A percentile compares a stretch with the other conserved stretches of the same genome.
Conservation (phyloP, 2,113 vertebrate species). For the Lophotis ruficrista region DNA sequence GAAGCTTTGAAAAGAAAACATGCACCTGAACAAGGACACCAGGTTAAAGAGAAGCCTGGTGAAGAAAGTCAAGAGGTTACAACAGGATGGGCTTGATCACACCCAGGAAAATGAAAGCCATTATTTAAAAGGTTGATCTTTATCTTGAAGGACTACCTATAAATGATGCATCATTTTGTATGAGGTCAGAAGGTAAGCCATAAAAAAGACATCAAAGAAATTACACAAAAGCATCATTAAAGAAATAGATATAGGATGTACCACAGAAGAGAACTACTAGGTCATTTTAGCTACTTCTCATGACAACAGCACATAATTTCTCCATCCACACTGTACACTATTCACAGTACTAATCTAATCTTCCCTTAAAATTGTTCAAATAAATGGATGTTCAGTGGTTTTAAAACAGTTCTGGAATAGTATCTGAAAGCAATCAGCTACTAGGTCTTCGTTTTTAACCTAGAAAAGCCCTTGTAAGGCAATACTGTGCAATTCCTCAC, state of each 20-base stretch:
- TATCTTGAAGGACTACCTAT: neutral
- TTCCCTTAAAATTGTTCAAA: neutral
- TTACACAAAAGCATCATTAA: neutral
- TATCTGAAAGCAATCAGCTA: conserved; percentile 13
- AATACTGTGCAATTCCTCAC: neutral
- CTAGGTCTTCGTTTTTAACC: neutral
- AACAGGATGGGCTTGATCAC: neutral
- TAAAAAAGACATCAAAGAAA: neutral
- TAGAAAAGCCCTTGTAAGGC: conserved; percentile 14
- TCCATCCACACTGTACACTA: neutral
- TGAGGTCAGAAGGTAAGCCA: neutral
- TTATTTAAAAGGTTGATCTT: neutral
- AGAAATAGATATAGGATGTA: neutral
- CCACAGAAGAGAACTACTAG: neutral
- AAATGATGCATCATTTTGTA: neutral
- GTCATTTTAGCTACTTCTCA: neutral
- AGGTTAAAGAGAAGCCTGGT: neutral
- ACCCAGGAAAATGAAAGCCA: neutral
- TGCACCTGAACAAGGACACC: neutral
- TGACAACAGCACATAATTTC: neutral
- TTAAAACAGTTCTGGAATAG: neutral
- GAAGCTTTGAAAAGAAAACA: neutral
- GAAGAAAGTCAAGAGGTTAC: neutral
- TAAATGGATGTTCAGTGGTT: neutral
- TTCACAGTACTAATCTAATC: neutral